These are phyloP conservation scores for Drosophila novamexicana DNA, from an alignment of 1,140 invertebrate genomes.

Conservation along the genomic window DNA sequence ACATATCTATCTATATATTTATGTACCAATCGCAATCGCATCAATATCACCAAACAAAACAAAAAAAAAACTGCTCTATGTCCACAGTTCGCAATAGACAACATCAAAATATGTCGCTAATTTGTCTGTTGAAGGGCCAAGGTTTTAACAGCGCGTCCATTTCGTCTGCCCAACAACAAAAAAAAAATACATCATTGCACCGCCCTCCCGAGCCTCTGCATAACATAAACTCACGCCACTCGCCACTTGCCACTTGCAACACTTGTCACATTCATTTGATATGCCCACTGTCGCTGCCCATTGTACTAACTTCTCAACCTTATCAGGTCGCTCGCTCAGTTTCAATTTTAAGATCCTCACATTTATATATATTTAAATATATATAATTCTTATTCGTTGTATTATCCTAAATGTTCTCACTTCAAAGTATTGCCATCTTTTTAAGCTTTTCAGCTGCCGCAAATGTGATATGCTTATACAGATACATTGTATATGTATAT, in stretches of 20 bases:
- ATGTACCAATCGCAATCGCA: slow-evolving; percentile 39
- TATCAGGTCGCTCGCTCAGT: slow-evolving; percentile 18
- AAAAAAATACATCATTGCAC: slow-evolving; percentile 8
- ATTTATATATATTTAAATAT: slow-evolving; percentile 7
- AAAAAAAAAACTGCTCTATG: background rate
- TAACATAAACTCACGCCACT: slow-evolving; percentile 21
- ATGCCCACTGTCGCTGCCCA: slow-evolving; percentile 9
- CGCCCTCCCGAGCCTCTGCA: slow-evolving; percentile 6
- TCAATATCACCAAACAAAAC: slow-evolving; percentile 33
- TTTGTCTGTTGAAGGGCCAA: slow-evolving; percentile 8
- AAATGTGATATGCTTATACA: background rate
- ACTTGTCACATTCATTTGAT: slow-evolving; percentile 23
- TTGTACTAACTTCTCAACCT: slow-evolving; percentile 10
- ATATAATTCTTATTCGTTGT: slow-evolving; percentile 10
- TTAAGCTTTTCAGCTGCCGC: slow-evolving; percentile 56
- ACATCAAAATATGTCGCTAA: background rate
- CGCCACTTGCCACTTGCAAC: slow-evolving; percentile 17
- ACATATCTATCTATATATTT: slow-evolving; percentile 35
- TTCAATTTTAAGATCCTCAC: background rate
- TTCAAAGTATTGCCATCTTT: slow-evolving; percentile 80
- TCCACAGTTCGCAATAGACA: no score
- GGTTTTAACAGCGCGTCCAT: slow-evolving; percentile 6
- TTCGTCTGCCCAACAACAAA: slow-evolving; percentile 4
- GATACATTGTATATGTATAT: slow-evolving; percentile 1
- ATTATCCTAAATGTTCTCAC: slow-evolving; percentile 13